Evolutionary conservation across 2,888 invertebrate species (phyloP).

Genomic region (Melanophora roralis): DNA sequence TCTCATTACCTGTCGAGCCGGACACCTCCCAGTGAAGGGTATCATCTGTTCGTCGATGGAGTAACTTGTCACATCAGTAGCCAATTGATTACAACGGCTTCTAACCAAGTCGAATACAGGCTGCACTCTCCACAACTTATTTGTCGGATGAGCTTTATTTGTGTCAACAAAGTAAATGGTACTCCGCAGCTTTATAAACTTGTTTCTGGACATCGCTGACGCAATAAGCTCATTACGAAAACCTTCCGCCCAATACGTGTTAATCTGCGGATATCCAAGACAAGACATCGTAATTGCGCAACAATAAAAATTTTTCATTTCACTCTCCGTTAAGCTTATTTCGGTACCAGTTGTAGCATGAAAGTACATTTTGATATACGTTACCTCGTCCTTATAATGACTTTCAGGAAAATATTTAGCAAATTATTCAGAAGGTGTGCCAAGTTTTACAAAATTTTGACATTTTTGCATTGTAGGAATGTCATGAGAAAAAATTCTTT

Average conservation of each 20-base stretch:
- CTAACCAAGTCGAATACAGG: conserved; percentile 12
- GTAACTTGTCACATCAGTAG: conserved; percentile 61
- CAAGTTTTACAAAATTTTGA: conserved; percentile 5
- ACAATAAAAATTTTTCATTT: conserved; percentile 30
- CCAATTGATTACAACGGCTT: conserved; percentile 47
- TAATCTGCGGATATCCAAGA: conserved; percentile 13
- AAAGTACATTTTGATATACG: too few species aligned
- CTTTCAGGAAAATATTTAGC: conserved; percentile 23
- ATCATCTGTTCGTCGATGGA: conserved; percentile 67
- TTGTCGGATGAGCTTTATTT: not conserved
- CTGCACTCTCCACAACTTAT: conserved; percentile 1
- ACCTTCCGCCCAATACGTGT: conserved; percentile 48
- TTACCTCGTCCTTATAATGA: conserved; percentile 13
- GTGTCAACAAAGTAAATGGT: not conserved
- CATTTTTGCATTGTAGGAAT: conserved; percentile 6
- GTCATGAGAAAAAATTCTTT: conserved; percentile 8
- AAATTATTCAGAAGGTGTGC: conserved; percentile 15
- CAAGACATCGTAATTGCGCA: conserved; percentile 28
- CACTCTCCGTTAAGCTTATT: not conserved
- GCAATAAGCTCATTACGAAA: conserved; percentile 8
- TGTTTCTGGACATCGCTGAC: conserved; percentile 16
- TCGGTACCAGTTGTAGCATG: too few species aligned
- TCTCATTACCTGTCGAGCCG: conserved; percentile 60
- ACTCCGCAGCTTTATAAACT: conserved; percentile 8
- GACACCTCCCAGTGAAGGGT: conserved; percentile 64